Base-by-base conservation (phyloP, 2,888 invertebrate genomes). In the Melolontha melolontha region DNA sequence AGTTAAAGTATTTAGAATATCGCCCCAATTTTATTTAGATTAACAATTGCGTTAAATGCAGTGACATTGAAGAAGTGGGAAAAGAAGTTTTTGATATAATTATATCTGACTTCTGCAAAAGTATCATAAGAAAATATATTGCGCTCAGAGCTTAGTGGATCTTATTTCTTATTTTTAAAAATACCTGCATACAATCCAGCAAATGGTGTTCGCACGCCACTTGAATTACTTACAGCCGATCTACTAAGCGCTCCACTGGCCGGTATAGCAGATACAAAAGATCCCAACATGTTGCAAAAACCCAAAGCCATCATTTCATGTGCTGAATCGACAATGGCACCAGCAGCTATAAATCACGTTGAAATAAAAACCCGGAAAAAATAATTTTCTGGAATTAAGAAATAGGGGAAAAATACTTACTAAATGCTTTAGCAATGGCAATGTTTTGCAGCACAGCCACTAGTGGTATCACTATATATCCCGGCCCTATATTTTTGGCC, bases 371-470 rank as follows among this genome's bases (percentile, higher is more conserved):
- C 1, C 6, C 2, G 10, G 6, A 34, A 34, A 34, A 6, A 34
- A n/a, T n/a, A 22, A 22, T 22, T 22, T 22, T n/a, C n/a, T n/a
- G n/a, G 22, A 4, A 22, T 22, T 22, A 22, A 22, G 22, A 22
- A n/a, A 4, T 22, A 22, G 2, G 1, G 22, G 1, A 22, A 22
- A 14, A 5, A 44, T 41, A 70, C 89, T 88, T 84, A 96, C 97
- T 89, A 84, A 96, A 97, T 7, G 95, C 92, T 85, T 97, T 97
- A 11, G 96, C 96, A 75, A 98, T 97, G 29, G 97, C 96, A 68
- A 97, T 93, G 79, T 96, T 95, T 59, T 96, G 96, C 70, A 97
- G 85, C 66, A 97, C 91, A 70, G 95, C 93, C 64, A 97, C 91
- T 39, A 97, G 81, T 2, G 97, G 96, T 75, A 96, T 85, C 71